A percentile compares a stretch with the other conserved stretches of the same genome.
These are phyloP conservation scores for Mongoloraphidia duomilia DNA, from an alignment of 2,888 invertebrate species.

Conservation along the genomic window DNA sequence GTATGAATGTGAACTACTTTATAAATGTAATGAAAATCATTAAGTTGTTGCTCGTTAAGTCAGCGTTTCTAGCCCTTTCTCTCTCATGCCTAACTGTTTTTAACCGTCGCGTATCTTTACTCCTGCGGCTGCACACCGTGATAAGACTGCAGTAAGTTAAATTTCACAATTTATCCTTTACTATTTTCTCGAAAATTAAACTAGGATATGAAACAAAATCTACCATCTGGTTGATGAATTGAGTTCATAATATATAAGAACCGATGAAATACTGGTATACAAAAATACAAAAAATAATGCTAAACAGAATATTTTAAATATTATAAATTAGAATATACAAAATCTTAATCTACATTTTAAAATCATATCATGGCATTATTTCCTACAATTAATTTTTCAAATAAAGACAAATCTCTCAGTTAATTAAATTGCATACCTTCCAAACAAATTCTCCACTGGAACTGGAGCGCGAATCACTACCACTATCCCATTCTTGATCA, in stretches of 20 bases:
- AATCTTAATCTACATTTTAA: not conserved
- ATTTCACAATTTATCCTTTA: no score
- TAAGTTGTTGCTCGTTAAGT: no score
- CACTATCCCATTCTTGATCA: constrained; percentile 56
- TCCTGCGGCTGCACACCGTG: no score
- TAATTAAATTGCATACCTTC: constrained; percentile 39
- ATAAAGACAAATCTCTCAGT: not conserved
- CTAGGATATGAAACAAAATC: no score
- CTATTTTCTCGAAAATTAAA: no score
- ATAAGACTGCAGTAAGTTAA: no score
- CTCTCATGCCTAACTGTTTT: no score
- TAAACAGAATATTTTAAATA: not conserved
- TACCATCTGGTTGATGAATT: no score
- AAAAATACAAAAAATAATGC: not conserved
- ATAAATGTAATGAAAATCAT: no score
- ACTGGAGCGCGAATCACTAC: constrained; percentile 51
- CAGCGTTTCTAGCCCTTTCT: no score
- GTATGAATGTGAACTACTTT: no score
- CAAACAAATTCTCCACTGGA: constrained; percentile 68
- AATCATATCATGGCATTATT: constrained; percentile 1
- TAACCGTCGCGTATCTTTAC: no score
- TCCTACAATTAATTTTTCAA: not conserved
- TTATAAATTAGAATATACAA: not conserved
- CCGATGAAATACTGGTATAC: not conserved
- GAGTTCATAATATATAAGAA: not conserved